These are phyloP conservation scores for Eriocheir sinensis DNA, from an alignment of 1,140 invertebrate genomes.

Conservation along the genomic window DNA sequence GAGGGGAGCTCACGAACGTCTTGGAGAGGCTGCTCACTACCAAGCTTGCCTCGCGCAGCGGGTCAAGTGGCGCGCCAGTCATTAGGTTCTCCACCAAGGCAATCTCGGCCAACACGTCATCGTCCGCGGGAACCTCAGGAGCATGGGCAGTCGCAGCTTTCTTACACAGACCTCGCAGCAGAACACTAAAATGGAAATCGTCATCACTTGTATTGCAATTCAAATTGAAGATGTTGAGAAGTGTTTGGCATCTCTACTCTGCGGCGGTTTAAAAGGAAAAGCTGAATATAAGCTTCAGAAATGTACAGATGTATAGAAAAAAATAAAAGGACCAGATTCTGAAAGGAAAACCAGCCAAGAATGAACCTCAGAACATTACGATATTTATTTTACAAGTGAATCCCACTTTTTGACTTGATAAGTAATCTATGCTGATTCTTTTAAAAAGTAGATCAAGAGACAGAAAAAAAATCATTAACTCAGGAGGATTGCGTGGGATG, in stretches of 20 bases:
- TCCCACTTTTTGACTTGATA: too few relatives aligned
- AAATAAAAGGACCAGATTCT: too few relatives aligned
- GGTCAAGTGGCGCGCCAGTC: background rate
- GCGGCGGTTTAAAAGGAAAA: too few relatives aligned
- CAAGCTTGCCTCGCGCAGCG: constrained; percentile 48
- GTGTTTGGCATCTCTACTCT: background rate
- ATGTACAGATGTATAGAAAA: too few relatives aligned
- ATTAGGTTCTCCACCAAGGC: background rate
- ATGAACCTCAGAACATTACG: too few relatives aligned
- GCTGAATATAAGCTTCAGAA: too few relatives aligned
- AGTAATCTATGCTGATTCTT: too few relatives aligned
- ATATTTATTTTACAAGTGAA: too few relatives aligned
- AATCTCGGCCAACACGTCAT: constrained; percentile 31
- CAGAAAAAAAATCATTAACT: too few relatives aligned
- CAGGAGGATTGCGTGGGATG: too few relatives aligned
- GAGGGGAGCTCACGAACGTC: constrained; percentile 73
- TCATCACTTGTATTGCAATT: background rate
- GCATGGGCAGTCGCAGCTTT: background rate
- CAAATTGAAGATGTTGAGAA: background rate
- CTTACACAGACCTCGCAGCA: background rate
- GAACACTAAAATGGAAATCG: background rate
- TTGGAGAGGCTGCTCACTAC: constrained; percentile 76
- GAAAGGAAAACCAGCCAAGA: too few relatives aligned
- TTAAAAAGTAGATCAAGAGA: too few relatives aligned
- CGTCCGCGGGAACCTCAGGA: background rate